Conservation (phyloP, 92 coral and sea anemone genomes). For the Virgularia gustaviana region DNA sequence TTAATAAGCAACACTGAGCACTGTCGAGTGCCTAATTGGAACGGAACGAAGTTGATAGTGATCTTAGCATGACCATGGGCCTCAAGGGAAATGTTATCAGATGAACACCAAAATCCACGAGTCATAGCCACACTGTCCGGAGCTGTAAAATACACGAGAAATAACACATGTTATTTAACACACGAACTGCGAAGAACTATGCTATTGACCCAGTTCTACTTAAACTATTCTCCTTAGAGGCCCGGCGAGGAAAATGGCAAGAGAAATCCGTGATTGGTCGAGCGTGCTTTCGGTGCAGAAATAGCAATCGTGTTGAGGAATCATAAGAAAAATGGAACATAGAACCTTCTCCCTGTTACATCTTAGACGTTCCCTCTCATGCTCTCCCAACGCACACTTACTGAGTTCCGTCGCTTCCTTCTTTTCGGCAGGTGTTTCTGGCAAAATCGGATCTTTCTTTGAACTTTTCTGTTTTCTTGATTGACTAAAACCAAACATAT, state of each 20-base stretch:
- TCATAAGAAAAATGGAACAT: no score
- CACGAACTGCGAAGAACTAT: no score
- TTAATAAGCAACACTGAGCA: slow-evolving; percentile 92
- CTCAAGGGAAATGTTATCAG: slow-evolving; percentile 61
- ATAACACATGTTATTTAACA: no score
- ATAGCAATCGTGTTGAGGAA: no score
- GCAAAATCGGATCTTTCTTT: slow-evolving; percentile 63
- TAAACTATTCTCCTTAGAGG: no score
- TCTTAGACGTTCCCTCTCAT: no score
- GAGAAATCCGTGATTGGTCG: no score
- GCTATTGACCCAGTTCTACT: no score
- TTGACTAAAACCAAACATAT: no score
- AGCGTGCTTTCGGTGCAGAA: no score
- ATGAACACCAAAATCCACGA: slow-evolving; percentile 90
- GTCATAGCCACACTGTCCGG: slow-evolving; percentile 47
- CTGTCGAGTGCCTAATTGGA: slow-evolving; percentile 82
- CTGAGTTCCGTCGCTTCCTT: slow-evolving; percentile 13
- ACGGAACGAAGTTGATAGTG: slow-evolving; percentile 87
- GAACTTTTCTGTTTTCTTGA: slow-evolving; percentile 65
- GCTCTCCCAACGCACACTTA: slow-evolving; percentile 1
- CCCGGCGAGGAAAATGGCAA: no score
- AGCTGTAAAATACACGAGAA: not conserved
- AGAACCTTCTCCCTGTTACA: no score
- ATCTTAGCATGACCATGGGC: slow-evolving; percentile 67
- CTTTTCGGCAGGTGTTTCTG: slow-evolving; percentile 70